Base-by-base conservation (phyloP, 2,113 vertebrate species). In the Sebastes fasciatus region DNA sequence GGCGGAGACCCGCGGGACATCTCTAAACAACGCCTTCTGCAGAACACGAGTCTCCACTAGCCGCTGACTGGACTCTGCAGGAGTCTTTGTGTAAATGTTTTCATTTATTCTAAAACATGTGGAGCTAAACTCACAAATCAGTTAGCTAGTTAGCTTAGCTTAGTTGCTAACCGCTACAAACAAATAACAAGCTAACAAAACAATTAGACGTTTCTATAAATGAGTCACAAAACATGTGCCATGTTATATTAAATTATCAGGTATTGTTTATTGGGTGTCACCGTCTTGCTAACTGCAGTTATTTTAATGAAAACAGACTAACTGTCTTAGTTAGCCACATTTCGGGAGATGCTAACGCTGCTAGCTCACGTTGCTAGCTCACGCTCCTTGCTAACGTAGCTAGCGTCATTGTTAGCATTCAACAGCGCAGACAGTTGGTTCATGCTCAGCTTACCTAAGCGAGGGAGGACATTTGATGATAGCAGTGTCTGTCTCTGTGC, bases 41-140 rank as follows among this genome's bases (percentile, higher is more conserved):
- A 70, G 92, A 93, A 94, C 92, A 74, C 92, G 91, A 88, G 92
- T 85, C 83, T 93, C 89, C 34, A 92, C 93, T 84, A 90, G 86
- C 88, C 94, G 94, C 91, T 93, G 93, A 95, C 89, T 66, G 90
- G 87, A 90, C 86, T 70, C 89, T 48, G 78, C 84, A 86, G 34
- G 58, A 85, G 76, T 67, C 62, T 78, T 82, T 66, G 90, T 85
- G 94, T 95, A 95, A 93, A 86, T 91, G 79, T 40, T 69, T 66
- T 34, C 19, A 57, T 80, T 52, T 55, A 14, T 82, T 76, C 61
- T 69, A 6, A 64, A 71, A 89, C 79, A 89, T 88, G 87, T 93
- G 89, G 72, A 63, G 76, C 48, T 77, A 64, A n/a, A 61, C 23
- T 61, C 58, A 9, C 26, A 21, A 34, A 8, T 61, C 12, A 34